Evolutionary conservation across 2,113 vertebrate species (phyloP).

Genomic region (Vimba vimba): DNA sequence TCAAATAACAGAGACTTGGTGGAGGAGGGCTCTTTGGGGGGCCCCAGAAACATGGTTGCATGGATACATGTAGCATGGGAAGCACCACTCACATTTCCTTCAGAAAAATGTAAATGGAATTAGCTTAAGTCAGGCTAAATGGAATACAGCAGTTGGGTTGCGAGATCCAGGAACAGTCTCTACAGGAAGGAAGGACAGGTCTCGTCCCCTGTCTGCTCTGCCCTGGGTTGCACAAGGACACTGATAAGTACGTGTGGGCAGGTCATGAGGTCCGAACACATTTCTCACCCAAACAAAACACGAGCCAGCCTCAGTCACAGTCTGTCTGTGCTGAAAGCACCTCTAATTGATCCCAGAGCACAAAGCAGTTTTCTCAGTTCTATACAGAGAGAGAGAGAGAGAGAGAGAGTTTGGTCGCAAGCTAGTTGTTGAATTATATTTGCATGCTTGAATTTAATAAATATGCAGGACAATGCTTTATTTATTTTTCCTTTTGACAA

Average conservation of each 20-base stretch:
- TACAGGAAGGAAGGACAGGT: neutral
- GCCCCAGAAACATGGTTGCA: neutral
- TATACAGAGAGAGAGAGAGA: constrained; percentile 38
- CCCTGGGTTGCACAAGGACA: constrained; percentile 5
- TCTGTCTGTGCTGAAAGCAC: constrained; percentile 3
- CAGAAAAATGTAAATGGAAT: neutral
- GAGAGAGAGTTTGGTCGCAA: neutral
- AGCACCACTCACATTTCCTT: neutral
- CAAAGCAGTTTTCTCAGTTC: constrained; percentile 60
- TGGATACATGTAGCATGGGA: too few species aligned
- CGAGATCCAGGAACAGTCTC: neutral
- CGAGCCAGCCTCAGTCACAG: neutral
- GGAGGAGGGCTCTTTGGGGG: neutral
- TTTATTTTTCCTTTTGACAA: neutral
- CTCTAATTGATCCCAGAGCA: constrained; percentile 70
- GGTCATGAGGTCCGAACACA: constrained; percentile 36
- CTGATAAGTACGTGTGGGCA: neutral
- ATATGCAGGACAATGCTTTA: neutral
- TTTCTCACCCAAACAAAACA: constrained; percentile 29
- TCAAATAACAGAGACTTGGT: neutral
- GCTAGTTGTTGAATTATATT: neutral
- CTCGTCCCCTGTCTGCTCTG: neutral
- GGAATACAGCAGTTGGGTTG: neutral
- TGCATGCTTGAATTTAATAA: constrained; percentile 21
- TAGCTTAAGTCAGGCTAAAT: neutral